A percentile compares a stretch with the other conserved stretches of the same genome.
Conservation (phyloP, 2,888 invertebrate species). For the Dicyrtoma fusca region DNA sequence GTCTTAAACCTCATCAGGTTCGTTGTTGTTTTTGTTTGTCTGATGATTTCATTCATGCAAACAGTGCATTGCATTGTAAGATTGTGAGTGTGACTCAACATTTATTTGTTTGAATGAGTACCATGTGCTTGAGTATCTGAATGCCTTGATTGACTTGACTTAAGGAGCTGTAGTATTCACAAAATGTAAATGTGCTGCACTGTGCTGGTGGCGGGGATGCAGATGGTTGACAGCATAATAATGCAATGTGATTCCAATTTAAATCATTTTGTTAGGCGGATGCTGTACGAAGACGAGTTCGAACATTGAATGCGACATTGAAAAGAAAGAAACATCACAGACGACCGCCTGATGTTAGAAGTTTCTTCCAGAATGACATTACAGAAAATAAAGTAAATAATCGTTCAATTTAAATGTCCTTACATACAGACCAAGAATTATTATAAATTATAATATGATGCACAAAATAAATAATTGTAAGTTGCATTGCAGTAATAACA, state of each 20-base stretch:
- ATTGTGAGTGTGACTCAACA: neutral
- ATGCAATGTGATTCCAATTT: neutral
- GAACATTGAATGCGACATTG: slow-evolving; percentile 76
- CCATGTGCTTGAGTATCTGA: neutral
- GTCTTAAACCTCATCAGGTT: slow-evolving; percentile 57
- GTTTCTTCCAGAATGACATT: slow-evolving; percentile 56
- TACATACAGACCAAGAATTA: no score
- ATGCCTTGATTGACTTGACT: no score
- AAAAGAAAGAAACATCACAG: slow-evolving; percentile 64
- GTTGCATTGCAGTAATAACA: no score
- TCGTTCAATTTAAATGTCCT: no score
- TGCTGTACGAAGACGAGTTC: slow-evolving; percentile 74
- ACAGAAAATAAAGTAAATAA: slow-evolving; percentile 52
- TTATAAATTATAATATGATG: no score
- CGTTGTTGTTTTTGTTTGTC: neutral
- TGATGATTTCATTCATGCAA: neutral
- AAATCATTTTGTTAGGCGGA: slow-evolving; percentile 65
- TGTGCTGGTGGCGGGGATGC: neutral
- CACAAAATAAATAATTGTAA: no score
- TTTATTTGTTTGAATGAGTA: neutral
- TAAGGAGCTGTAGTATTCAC: no score
- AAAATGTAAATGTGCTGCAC: neutral
- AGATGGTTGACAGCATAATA: neutral
- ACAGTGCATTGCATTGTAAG: neutral
- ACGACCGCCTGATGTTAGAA: slow-evolving; percentile 55